Base-by-base conservation (phyloP, 2,113 vertebrate species). In the Ondatra zibethicus region DNA sequence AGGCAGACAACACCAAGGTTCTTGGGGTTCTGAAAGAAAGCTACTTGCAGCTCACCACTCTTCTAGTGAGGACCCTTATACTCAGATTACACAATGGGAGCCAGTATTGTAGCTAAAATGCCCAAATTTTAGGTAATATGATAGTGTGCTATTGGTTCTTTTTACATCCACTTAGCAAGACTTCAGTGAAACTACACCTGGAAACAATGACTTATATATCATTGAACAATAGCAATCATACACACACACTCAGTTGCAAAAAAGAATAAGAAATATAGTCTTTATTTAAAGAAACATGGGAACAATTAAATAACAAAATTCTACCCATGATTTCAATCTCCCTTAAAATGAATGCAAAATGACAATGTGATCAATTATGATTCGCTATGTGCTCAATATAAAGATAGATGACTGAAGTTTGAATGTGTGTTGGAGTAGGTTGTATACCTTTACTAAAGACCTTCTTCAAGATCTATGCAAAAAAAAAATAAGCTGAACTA, bases 401-500 rank as follows among this genome's bases (percentile, higher is more conserved):
- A 91, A 94, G 31, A 86, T 19, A 94, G 81, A 89, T 88, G 52
- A 11, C 80, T 91, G 68, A 91, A 95, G 65, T 5, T 61, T 89
- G 63, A 89, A n/a, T 80, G 87, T 93, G 1, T 91, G 63, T 45
- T 80, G 2, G 75, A 76, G 55, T 50, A 8, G 73, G 3, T 93
- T 47, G 36, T 23, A 84, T 6, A 78, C 19, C 66, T 73, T n/a
- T 47, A 52, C 25, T 86, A 33, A 9, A 29, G 47, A 73, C 65
- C 14, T 50, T 92, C 42, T 65, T 94, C 27, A 95, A 92, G 23
- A 66, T 45, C 78, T 94, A 3, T 90, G 68, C 45, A 76, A 42
- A 87, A 96, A 87, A 96, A 81, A 61, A 81, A 61, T 58, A 36
- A 89, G 78, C 66, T 70, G 47, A 94, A 86, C 13, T 91, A 61